These are phyloP conservation scores for Sinopyrophorus schimmeli DNA, from an alignment of 2,888 invertebrate genomes.

Conservation along the genomic window DNA sequence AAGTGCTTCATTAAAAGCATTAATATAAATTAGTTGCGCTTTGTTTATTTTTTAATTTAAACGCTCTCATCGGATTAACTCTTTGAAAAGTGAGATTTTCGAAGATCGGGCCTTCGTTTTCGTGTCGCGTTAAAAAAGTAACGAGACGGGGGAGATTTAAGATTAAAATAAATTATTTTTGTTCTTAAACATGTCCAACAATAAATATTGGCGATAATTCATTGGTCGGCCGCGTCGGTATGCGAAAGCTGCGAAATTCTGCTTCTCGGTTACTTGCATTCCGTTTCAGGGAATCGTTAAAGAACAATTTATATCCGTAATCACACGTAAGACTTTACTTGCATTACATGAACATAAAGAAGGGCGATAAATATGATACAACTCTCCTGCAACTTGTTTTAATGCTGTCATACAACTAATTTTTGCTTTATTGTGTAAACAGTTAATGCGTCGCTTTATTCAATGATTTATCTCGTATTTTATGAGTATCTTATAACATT, in stretches of 20 bases:
- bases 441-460: constrained; percentile 1
- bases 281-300: constrained; percentile 16
- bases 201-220: constrained; percentile 12
- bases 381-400: constrained; percentile 11
- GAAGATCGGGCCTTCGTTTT: too few relatives aligned
- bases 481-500: too few relatives aligned
- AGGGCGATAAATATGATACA: constrained; percentile 9
- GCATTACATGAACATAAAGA: constrained; percentile 12
- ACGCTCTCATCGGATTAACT: too few relatives aligned
- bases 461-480: background rate
- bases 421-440: constrained; percentile 11
- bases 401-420: constrained; percentile 6
- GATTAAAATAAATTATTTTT: constrained; percentile 10
- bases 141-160: constrained; percentile 1
- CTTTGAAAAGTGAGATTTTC: too few relatives aligned
- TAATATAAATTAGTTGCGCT: too few relatives aligned
- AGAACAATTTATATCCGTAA: constrained; percentile 17
- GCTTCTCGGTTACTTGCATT: constrained; percentile 13
- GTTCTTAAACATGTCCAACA: constrained; percentile 4
- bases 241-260: constrained; percentile 6
- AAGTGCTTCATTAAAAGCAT: too few relatives aligned
- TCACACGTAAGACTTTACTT: constrained; percentile 14
- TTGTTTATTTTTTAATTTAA: too few relatives aligned
- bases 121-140: too few relatives aligned
- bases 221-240: background rate